phyloP scores from a whole-genome alignment of 2,888 invertebrate species.

The Xiphydria camelus region DNA sequence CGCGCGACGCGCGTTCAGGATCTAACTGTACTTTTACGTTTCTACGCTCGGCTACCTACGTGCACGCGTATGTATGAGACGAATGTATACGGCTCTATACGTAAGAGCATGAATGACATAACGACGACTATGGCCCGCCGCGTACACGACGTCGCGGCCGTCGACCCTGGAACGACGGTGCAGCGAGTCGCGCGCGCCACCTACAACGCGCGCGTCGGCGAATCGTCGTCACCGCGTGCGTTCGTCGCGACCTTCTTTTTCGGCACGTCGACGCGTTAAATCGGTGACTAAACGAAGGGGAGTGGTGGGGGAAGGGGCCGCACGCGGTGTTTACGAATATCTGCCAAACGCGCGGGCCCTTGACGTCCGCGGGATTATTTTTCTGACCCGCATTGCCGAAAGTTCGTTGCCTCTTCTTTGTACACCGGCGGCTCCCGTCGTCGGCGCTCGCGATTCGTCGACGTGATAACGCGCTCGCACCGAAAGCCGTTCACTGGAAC shows the following conservation, averaged over 20 bases:
- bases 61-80: neutral
- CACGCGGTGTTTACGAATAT: constrained; percentile 4
- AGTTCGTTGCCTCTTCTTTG: constrained; percentile 54
- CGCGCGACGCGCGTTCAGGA: constrained; percentile 5
- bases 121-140: constrained; percentile 36
- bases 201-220: too few relatives aligned
- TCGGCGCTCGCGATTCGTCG: constrained; percentile 9
- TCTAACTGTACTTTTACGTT: constrained; percentile 51
- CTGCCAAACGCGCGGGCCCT: constrained; percentile 13
- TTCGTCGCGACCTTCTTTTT: too few relatives aligned
- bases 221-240: too few relatives aligned
- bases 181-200: too few relatives aligned
- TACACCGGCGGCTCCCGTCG: too few relatives aligned
- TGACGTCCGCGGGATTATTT: constrained; percentile 37
- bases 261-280: constrained; percentile 3
- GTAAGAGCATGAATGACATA: constrained; percentile 53
- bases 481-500: constrained; percentile 3
- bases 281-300: constrained; percentile 19
- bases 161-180: constrained; percentile 44
- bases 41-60: constrained; percentile 19
- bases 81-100: neutral
- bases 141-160: constrained; percentile 42
- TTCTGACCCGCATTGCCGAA: constrained; percentile 51
- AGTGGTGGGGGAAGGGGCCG: too few relatives aligned
- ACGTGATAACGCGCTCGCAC: constrained; percentile 8